Evolutionary conservation across 1,140 invertebrate genomes (phyloP).

Genomic region (Atta texana): DNA sequence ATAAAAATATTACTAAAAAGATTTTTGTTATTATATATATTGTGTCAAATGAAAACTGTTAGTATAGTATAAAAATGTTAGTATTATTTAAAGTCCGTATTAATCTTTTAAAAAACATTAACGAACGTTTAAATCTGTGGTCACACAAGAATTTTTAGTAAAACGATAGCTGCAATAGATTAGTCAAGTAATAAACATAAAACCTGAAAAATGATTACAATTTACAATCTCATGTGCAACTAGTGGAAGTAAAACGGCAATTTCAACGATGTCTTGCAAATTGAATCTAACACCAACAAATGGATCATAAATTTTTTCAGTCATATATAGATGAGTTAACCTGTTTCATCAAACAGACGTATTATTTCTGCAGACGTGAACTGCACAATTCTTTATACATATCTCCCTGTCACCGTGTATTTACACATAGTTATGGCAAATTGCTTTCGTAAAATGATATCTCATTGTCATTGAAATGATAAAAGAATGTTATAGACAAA

Average conservation of each 20-base stretch:
- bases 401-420: not conserved
- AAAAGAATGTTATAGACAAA: not conserved
- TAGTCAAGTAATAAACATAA: not conserved
- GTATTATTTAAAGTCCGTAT: not conserved
- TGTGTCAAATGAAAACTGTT: not conserved
- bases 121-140: not conserved
- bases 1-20: too few relatives aligned
- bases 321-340: slow-evolving; percentile 8
- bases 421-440: not conserved
- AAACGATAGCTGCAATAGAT: not conserved
- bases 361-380: slow-evolving; percentile 34
- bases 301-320: slow-evolving; percentile 38
- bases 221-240: slow-evolving; percentile 28
- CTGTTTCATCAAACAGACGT: slow-evolving; percentile 11
- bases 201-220: slow-evolving; percentile 23
- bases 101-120: not conserved
- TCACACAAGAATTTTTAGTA: not conserved
- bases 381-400: slow-evolving; percentile 28
- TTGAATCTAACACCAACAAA: slow-evolving; percentile 49
- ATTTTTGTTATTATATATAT: not conserved
- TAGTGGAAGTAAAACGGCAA: slow-evolving; percentile 20
- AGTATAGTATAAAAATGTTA: not conserved
- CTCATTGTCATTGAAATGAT: not conserved
- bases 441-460: slow-evolving; percentile 24
- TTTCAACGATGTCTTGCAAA: slow-evolving; percentile 42